These are phyloP conservation scores for Aurelia sp. DNA, from an alignment of 30 jellyfish, hydroid and myxozoan species.

Conservation along the genomic window DNA sequence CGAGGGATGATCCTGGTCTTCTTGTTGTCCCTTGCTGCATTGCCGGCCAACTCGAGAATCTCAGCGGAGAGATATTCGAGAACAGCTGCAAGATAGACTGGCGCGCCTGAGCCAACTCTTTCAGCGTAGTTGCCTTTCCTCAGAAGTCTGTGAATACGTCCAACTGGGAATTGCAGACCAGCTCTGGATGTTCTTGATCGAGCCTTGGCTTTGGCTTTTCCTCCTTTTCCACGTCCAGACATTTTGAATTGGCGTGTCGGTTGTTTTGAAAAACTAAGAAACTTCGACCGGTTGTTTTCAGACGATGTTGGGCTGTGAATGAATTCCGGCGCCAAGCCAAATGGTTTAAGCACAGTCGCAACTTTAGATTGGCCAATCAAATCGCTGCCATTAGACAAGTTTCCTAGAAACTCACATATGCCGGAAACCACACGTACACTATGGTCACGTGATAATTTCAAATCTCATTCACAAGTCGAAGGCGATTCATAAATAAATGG, in stretches of 20 bases:
- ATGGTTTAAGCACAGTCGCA: too few species aligned
- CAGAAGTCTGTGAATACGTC: slow-evolving; percentile 85
- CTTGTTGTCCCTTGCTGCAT: slow-evolving; percentile 97
- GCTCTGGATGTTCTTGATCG: slow-evolving; percentile 87
- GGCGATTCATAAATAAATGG: too few species aligned
- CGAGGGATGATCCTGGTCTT: slow-evolving; percentile 89
- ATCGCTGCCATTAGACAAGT: too few species aligned
- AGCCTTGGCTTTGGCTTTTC: slow-evolving; percentile 76
- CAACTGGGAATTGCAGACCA: slow-evolving; percentile 97
- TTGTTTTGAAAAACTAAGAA: too few species aligned
- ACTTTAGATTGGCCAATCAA: too few species aligned
- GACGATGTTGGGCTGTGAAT: too few species aligned
- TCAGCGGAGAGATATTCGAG: slow-evolving; percentile 96
- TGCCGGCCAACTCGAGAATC: slow-evolving; percentile 94
- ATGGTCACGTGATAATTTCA: too few species aligned
- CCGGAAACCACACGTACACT: too few species aligned
- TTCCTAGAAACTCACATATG: too few species aligned
- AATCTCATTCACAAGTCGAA: too few species aligned
- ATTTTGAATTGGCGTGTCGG: slow-evolving; percentile 16
- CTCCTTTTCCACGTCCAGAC: slow-evolving; percentile 99
- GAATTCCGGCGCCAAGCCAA: too few species aligned
- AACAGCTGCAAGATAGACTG: slow-evolving; percentile 96
- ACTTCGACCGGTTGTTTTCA: too few species aligned
- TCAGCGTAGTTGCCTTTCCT: slow-evolving; percentile 88
- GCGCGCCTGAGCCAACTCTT: slow-evolving; percentile 96